Evolutionary conservation across 2,797 vertebrate species (phyloP), one percentile per base, ranked within the genome.

Genomic region (Furcifer pardalis): DNA sequence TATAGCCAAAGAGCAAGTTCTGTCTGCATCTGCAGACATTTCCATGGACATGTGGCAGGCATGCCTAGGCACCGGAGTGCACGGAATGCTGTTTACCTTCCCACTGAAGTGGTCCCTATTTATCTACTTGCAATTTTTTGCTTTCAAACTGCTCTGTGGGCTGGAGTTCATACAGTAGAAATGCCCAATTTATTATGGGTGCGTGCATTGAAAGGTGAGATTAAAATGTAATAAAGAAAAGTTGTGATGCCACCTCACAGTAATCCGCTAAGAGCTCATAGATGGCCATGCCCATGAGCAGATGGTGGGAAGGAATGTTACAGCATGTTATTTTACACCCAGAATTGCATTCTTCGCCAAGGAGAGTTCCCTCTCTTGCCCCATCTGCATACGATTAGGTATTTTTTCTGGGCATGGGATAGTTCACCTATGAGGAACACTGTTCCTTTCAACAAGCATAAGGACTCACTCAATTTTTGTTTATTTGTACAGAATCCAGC

Each of bases 401-500:
- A 0, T 30, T 88, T n/a, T 84, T 59, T 81, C 85, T 27, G 56
- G 75, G 72, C 42, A 3, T 30, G 60, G 5, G 0, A 0, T 5
- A 1, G 77, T 81, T 82, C 44, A 17, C 6, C 30, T 83, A 25
- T 13, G 81, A 6, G 15, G 66, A 1, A 81, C 65, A 75, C 23
- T 59, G 30, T 78, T 83, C 7, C 9, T 23, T 42, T 21, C 3
- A 15, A 9, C 23, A 68, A n/a, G 37, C 27, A 4, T 30, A 74
- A 8, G 0, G 79, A 52, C 30, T 1, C 1, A 65, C 79, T 52
- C 62, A 21, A 71, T 6, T 21, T 81, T 40, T 81, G 4, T 2
- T 87, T 17, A 17, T 2, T 44, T 89, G 5, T 85, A 23, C 89
- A 95, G 94, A 71, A 81, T 85, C 40, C 32, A 87, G 52, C 1